Percentiles rank a stretch among this genome's conserved stretches.
These are phyloP conservation scores for Pteromalus puparum DNA, from an alignment of 1,140 invertebrate species.

Conservation along the genomic window DNA sequence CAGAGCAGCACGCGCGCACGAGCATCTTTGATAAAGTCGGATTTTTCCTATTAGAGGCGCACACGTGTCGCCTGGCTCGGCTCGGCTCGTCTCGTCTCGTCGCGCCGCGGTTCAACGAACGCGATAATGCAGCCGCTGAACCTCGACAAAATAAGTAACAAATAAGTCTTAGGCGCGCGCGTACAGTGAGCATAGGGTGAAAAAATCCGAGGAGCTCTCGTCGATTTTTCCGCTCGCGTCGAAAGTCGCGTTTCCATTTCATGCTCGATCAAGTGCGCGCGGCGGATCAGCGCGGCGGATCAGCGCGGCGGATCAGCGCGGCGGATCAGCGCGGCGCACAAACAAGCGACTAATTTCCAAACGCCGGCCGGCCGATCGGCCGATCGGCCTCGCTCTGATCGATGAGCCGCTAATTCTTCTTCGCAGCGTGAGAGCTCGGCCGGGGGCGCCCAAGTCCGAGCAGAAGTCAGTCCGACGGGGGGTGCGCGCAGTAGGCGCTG, in stretches of 20 bases:
- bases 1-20: constrained; percentile 19
- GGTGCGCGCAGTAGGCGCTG: too few species aligned
- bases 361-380: neutral
- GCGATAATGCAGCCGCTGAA: constrained; percentile 38
- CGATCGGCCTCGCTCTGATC: neutral
- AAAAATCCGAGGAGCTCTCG: neutral
- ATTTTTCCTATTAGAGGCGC: constrained; percentile 19
- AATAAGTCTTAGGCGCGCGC: too few species aligned
- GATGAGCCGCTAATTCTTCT: constrained; percentile 31
- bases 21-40: constrained; percentile 32
- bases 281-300: neutral
- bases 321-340: neutral
- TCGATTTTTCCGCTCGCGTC: neutral
- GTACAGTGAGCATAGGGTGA: too few species aligned
- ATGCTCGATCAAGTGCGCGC: constrained; percentile 12
- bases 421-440: constrained; percentile 8
- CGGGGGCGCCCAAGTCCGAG: too few species aligned
- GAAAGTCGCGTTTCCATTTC: constrained; percentile 14
- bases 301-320: neutral
- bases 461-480: constrained; percentile 8
- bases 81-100: neutral
- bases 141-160: constrained; percentile 34
- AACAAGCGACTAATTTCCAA: constrained; percentile 13
- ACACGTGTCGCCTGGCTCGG: neutral
- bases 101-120: constrained; percentile 36